These are phyloP conservation scores for Rissa tridactyla DNA, from an alignment of 2,113 vertebrate genomes.

Conservation along the genomic window DNA sequence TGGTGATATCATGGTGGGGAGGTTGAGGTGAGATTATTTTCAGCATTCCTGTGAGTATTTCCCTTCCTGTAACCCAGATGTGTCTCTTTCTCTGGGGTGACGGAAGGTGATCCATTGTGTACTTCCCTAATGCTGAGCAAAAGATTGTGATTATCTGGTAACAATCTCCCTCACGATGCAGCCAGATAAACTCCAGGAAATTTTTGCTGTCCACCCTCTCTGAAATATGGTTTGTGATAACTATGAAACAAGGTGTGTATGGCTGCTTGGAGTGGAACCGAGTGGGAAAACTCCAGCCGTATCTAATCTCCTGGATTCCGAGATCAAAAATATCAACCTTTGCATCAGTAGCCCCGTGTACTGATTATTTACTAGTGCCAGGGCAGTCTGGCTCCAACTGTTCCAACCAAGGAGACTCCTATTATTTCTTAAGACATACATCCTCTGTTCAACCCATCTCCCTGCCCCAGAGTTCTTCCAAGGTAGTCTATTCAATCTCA, in stretches of 20 bases:
- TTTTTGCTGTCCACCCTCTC: not conserved
- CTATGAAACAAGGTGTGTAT: not conserved
- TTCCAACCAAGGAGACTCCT: not conserved
- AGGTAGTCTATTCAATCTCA: not conserved
- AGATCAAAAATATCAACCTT: not conserved
- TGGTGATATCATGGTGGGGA: not conserved
- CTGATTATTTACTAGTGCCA: not conserved
- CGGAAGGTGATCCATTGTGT: not conserved
- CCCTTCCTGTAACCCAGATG: not conserved
- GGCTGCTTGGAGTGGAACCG: not conserved
- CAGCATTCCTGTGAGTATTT: not conserved
- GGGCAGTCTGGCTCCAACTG: not conserved
- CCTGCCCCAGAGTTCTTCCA: not conserved
- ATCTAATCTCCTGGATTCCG: not conserved
- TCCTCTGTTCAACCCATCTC: not conserved
- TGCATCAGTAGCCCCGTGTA: not conserved
- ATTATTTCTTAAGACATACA: not conserved
- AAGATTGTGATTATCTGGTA: not conserved
- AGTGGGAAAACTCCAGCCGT: not conserved
- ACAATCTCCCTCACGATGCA: not conserved
- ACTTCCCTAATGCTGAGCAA: not conserved
- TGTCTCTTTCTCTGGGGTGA: not conserved
- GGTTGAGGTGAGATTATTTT: constrained; percentile 13
- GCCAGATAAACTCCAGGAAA: constrained; percentile 5
- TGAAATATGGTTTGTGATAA: not conserved